Base-by-base conservation (phyloP, 2,113 vertebrate species). In the Hippocampus barbouri region DNA sequence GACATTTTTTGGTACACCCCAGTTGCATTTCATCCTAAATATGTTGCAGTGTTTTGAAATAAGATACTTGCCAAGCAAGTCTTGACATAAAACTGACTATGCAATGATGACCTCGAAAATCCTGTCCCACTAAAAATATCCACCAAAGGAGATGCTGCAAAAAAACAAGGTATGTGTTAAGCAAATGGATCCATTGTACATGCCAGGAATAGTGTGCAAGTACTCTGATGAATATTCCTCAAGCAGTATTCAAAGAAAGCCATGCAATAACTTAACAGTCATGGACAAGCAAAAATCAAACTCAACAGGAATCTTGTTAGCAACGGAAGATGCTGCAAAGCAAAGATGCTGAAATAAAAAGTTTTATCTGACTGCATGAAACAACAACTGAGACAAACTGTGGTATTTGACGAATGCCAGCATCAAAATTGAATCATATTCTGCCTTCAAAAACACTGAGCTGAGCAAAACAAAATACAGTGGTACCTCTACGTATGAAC, bases 121-220 rank as follows among this genome's bases (percentile, higher is more conserved):
- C 64, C 70, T 75, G 34, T 68, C 27, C 41, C 23, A 59, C 73
- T 77, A 71, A 82, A 83, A 79, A 82, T 71, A 57, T 60, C 65
- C 75, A 70, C 56, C 59, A 78, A 0, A 60, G 77, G 60, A 75
- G 73, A 68, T 75, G 80, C 87, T 88, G 79, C 85, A 88, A 87
- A 88, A 88, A 86, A 83, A 85, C 59, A 85, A 83, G 78, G 82
- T 74, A 80, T 78, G 83, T 74, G 73, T 77, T 77, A 67, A 67
- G 49, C 63, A 71, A 83, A 72, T 61, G 49, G 27, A 73, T 76
- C 69, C 51, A 30, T 41, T 74, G 47, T 45, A 71, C 69, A 79
- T 54, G 65, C 75, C 68, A 62, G 59, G 67, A 70, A 74, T 77
- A 68, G 54, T 76, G 57, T 41, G 63, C 61, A 79, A 79, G 60